Evolutionary conservation across 1,140 invertebrate genomes (phyloP), one percentile per base, ranked within the genome.

Genomic region (Drosophila nigrodunni): DNA sequence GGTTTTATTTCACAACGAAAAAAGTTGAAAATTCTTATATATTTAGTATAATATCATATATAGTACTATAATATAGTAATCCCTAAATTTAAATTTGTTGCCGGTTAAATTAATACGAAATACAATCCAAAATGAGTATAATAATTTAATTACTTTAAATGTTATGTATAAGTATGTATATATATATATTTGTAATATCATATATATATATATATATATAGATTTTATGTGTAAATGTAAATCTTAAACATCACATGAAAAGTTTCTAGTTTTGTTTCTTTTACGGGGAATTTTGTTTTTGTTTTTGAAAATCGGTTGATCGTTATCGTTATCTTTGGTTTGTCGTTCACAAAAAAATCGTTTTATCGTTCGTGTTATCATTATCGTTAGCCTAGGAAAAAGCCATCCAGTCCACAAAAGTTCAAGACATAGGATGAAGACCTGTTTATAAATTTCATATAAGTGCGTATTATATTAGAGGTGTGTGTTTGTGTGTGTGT

Each of bases 191-290:
- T 71, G 61, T 57, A 30, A 30, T 30, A 30, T 30, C 25, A 34
- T 68, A 41, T 62, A 59, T 35, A 55, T 30, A 43, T 39, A 21
- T 50, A 39, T 55, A 30, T 58, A 34, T 65, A 37, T 58, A 46
- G 66, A 37, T 46, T 58, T 13, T 43, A 60, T 55, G 43, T 64
- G 41, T 58, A 59, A 43, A 43, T 60, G 58, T 82, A 82, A 82
- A 85, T 78, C 68, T 87, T 89, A 82, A 88, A 88, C 77, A 88
- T 88, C 83, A 88, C 80, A 89, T 88, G 74, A 81, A 81, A 89
- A 80, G 77, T 88, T 89, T 78, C 75, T 78, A 57, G 66, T 75
- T 64, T 75, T 77, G 54, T 75, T 68, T 73, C 50, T 21, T 62
- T 58, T 37, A n/a, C n/a, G 44, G 50, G 21, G 46, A 47, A 60